phyloP scores from a whole-genome alignment of 2,888 invertebrate genomes.

The Saturnia japonica region DNA sequence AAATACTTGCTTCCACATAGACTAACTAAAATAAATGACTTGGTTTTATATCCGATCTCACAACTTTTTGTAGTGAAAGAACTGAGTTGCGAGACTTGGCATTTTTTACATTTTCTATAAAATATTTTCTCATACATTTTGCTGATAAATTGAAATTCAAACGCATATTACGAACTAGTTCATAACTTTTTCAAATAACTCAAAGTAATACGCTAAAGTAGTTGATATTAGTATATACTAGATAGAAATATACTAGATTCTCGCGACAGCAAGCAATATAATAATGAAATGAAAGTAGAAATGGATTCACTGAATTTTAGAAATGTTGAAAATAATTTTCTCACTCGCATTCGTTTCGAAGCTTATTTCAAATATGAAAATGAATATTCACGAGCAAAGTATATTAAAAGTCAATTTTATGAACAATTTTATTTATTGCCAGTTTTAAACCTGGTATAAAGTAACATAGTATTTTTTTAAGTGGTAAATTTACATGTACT shows the following conservation, averaged over 20 bases:
- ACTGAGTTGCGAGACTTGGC: too few relatives aligned
- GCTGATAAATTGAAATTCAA: conserved; percentile 6
- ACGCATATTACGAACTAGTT: conserved; percentile 28
- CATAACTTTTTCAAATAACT: conserved; percentile 36
- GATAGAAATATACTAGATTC: neutral
- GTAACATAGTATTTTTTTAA: neutral
- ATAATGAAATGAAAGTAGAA: conserved; percentile 48
- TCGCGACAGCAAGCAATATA: conserved; percentile 46
- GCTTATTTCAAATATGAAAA: conserved; percentile 38
- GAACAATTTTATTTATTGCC: neutral
- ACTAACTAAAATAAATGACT: too few relatives aligned
- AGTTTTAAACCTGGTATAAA: neutral
- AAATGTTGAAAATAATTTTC: conserved; percentile 23
- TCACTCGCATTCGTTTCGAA: conserved; percentile 23
- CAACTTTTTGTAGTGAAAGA: too few relatives aligned
- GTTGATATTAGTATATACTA: conserved; percentile 44
- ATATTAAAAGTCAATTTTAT: too few relatives aligned
- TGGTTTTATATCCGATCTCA: too few relatives aligned
- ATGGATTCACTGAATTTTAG: conserved; percentile 37
- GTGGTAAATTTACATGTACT: neutral
- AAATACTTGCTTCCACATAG: too few relatives aligned
- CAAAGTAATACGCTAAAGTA: conserved; percentile 53
- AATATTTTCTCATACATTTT: conserved; percentile 1
- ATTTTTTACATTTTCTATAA: too few relatives aligned
- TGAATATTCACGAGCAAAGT: neutral